A percentile compares a stretch with the other conserved stretches of the same genome.
Conservation (phyloP, 1,140 invertebrate species). For the Drosophila carrolli region DNA sequence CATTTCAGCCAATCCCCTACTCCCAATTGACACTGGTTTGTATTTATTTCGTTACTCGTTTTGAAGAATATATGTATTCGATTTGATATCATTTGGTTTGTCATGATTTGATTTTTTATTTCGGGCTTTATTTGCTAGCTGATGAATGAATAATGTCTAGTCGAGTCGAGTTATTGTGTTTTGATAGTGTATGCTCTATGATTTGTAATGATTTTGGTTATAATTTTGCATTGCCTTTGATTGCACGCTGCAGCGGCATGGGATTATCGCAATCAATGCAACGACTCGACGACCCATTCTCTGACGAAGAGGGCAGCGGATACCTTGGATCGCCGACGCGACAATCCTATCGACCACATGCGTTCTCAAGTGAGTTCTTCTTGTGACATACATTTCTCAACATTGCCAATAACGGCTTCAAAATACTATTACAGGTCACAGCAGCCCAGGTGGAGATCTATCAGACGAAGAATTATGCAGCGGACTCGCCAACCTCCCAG, state of each 20-base stretch:
- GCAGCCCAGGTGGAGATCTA: constrained; percentile 87
- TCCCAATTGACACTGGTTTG: constrained; percentile 90
- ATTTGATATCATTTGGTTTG: constrained; percentile 58
- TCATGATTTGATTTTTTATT: constrained; percentile 40
- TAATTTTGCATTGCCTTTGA: constrained; percentile 18
- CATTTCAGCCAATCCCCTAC: constrained; percentile 93
- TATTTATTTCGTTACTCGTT: constrained; percentile 80
- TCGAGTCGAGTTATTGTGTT: constrained; percentile 57
- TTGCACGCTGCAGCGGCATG: constrained; percentile 76
- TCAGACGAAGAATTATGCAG: constrained; percentile 88
- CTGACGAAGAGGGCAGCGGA: constrained; percentile 85
- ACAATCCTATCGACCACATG: constrained; percentile 84
- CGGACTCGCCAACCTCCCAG: constrained; percentile 85
- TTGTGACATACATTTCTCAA: background rate
- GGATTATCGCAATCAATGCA: constrained; percentile 85
- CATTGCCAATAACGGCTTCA: background rate
- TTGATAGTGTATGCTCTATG: constrained; percentile 22
- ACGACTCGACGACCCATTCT: constrained; percentile 84
- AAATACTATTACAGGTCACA: constrained; percentile 68
- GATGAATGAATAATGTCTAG: constrained; percentile 46
- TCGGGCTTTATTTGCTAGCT: constrained; percentile 51
- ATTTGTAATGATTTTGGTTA: constrained; percentile 44
- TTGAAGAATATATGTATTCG: constrained; percentile 45
- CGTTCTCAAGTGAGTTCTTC: constrained; percentile 80
- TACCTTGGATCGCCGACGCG: constrained; percentile 85